Evolutionary conservation across 1,140 invertebrate species (phyloP).

Genomic region (Mactra quadrangularis): DNA sequence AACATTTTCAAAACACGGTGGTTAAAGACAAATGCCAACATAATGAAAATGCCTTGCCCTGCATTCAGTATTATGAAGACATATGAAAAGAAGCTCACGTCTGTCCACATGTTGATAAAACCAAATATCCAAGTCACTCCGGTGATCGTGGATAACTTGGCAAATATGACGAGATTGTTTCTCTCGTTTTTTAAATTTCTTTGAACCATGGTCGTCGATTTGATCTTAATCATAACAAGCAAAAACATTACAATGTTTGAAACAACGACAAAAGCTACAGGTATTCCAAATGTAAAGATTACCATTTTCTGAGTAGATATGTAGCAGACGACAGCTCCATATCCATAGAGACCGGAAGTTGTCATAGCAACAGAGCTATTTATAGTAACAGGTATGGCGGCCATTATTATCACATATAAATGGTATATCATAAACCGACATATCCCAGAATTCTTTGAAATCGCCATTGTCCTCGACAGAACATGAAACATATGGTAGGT

Average conservation of each 20-base stretch:
- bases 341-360: conserved; percentile 1
- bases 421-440: background rate
- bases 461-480: background rate
- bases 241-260: conserved; percentile 22
- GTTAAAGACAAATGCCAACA: conserved; percentile 38
- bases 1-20: background rate
- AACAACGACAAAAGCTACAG: conserved; percentile 6
- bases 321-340: conserved; percentile 34
- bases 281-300: conserved; percentile 16
- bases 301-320: conserved; percentile 33
- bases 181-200: conserved; percentile 17
- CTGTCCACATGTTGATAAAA: conserved; percentile 35
- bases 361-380: background rate
- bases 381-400: background rate
- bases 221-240: conserved; percentile 28
- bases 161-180: conserved; percentile 29
- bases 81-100: background rate
- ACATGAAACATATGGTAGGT: conserved; percentile 38
- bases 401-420: background rate
- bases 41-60: conserved; percentile 34
- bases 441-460: background rate
- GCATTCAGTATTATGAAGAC: conserved; percentile 50
- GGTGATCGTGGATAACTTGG: conserved; percentile 40
- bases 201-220: background rate
- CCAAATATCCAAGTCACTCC: conserved; percentile 48